Base-by-base conservation (phyloP, 1,140 invertebrate genomes). In the Drosophila albomicans region DNA sequence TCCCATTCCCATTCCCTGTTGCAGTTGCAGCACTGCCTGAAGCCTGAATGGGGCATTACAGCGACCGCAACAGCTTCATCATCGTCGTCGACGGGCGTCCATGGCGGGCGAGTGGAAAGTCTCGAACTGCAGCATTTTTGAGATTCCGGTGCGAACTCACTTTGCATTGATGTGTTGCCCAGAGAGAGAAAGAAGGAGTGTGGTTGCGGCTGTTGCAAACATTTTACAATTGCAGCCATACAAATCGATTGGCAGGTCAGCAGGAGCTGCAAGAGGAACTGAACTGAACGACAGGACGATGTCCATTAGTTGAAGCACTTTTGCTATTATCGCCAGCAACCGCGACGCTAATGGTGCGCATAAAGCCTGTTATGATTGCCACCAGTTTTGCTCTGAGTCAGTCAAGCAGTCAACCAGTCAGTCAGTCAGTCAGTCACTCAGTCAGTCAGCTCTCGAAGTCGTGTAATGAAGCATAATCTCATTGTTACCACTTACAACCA, bases 401-500 rank as follows among this genome's bases (percentile, higher is more conserved):
- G 20, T 25, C 20, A 35, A 52, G n/a, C 56, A 48, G 16, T 54
- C 48, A 63, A 35, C 8, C 20, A 43, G 25, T 15, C 59, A 41
- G 28, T 16, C 43, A 45, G 11, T 62, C 59, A 15, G 13, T 20
- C 35, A 52, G 48, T 20, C 51, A 41, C 15, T n/a, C 32, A 52
- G 46, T 2, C 35, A 2, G 35, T 1, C 35, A 38, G 7, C 10
- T 2, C 32, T 20, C 13, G 30, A 5, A 54, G 71, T 49, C 78
- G 81, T 75, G 85, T 88, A 88, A 88, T 88, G 84, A 88, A 88
- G 84, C 84, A 84, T 88, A 88, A 88, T 88, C 84, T 71, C 70
- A 84, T 88, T 88, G 85, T 88, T 72, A 61, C 80, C 84, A 88
- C 84, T 88, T 88, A 89, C 74, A 88, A 88, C 84, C 84, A 88